Evolutionary conservation across 2,797 vertebrate species (phyloP), one percentile per base, ranked within the genome.

Genomic region (Somateria mollissima): DNA sequence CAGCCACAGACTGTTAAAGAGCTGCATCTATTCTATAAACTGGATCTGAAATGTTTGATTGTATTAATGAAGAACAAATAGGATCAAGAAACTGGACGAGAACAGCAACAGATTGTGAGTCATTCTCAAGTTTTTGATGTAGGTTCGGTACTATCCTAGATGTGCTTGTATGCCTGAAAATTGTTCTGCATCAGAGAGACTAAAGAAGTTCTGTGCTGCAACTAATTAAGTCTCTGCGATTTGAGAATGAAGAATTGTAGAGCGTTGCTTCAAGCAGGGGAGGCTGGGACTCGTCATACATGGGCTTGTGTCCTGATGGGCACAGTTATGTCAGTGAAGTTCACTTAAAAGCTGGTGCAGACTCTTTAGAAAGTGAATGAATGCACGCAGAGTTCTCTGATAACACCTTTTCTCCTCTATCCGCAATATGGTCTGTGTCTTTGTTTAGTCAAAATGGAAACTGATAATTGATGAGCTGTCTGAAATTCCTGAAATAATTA

Each of bases 401-500:
- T 39, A 69, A 30, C 43, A 47, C 16, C 25, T 81, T 56, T 60
- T 67, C 15, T 30, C 8, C 27, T 74, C 43, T 65, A 0, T 61
- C 37, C 47, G 34, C 74, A 12, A 7, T 37, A 5, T 6, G 21
- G 61, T 77, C 58, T 12, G 18, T 34, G 32, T 67, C 56, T 69
- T 45, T 86, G 22, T 67, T 83, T 47, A 78, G 41, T 45, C 36
- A 39, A 92, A 90, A 60, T 57, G n/a, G 64, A 78, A 95, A 54
- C 20, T 0, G 2, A 37, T 79, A 95, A 54, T 18, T 0, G 2
- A 36, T 79, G 64, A 0, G 0, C 34, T 47, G 13, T 82, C 71
- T 91, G 78, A 79, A 36, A 28, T 69, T 92, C 16, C 73, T 67
- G 43, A 49, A 92, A 39, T 7, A 32, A 16, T 54, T 81, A 3